Base-by-base conservation (phyloP, 1,140 invertebrate genomes). In the Heliconius eleuchia region DNA sequence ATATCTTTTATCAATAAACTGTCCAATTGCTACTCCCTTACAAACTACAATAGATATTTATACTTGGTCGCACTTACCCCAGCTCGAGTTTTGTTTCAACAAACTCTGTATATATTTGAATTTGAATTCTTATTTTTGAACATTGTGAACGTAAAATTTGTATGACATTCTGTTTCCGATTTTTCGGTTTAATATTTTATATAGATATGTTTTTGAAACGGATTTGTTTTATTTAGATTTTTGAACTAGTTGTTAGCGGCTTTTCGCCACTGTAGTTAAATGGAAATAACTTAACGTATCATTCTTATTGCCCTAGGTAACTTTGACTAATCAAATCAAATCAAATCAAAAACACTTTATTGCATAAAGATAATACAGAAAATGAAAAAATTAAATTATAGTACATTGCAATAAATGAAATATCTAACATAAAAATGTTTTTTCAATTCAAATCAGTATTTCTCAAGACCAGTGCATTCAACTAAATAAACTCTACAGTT, bases 31-130 rank as follows among this genome's bases (percentile, higher is more conserved):
- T 57, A 23, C n/a, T 8, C 60, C 60, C 23, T 30, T 4, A 30
- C 23, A 66, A 66, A 30, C 23, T 66, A 30, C 60, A 30, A 66
- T 30, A 66, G 19, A 66, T 13, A 81, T 77, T 80, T 83, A 88
- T 84, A 85, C 82, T 76, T 80, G 73, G 77, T 74, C 85, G 88
- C 84, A 85, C 83, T 85, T 84, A 81, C 78, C 75, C 80, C 83
- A 74, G 82, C 80, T 82, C 82, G 82, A 80, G 83, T 85, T 82
- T 87, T 86, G 84, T 85, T 88, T 86, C 83, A 82, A 77, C 79
- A 78, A 86, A 86, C 80, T 85, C 76, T 60, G 3, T 60, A 23
- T 78, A 82, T 82, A 80, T 84, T 84, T 78, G 81, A 83, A 83
- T 83, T 83, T 84, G 42, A 46, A 46, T 46, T 46, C 16, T 46